Conservation (phyloP, 2,113 vertebrate genomes). For the zebrafish (Danio rerio) region DNA sequence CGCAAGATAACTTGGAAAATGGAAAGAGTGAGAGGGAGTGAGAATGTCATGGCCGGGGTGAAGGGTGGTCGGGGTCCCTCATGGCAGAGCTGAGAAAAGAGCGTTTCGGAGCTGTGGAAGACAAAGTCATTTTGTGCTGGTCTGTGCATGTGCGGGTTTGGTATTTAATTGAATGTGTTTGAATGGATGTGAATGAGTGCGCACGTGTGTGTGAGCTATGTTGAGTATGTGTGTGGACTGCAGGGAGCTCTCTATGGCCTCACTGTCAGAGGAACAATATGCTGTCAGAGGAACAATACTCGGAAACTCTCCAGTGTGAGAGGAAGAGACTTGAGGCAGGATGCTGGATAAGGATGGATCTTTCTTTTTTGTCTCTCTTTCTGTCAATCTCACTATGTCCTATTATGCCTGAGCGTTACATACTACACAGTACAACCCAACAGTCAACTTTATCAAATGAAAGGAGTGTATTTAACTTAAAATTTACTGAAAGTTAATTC, state of each 20-base stretch:
- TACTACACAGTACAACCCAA: background rate
- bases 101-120: slow-evolving; percentile 9
- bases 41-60: slow-evolving; percentile 22
- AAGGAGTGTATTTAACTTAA: too few species aligned
- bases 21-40: slow-evolving; percentile 18
- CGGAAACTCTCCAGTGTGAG: slow-evolving; percentile 65
- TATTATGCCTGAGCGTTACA: background rate
- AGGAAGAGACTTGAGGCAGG: slow-evolving; percentile 63
- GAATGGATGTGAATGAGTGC: slow-evolving; percentile 37
- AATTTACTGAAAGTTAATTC: too few species aligned
- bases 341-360: slow-evolving; percentile 62
- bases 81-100: background rate
- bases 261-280: slow-evolving; percentile 34
- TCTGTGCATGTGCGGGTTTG: slow-evolving; percentile 8
- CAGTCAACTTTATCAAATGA: too few species aligned
- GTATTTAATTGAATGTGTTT: slow-evolving; percentile 31
- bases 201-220: slow-evolving; percentile 30
- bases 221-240: slow-evolving; percentile 45
- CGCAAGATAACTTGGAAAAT: slow-evolving; percentile 14
- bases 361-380: slow-evolving; percentile 15
- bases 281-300: slow-evolving; percentile 66
- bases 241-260: slow-evolving; percentile 53
- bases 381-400: background rate
- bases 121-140: background rate
- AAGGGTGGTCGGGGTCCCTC: background rate